Base-by-base conservation (phyloP, 2,888 invertebrate genomes). In the Oasisia sp. region DNA sequence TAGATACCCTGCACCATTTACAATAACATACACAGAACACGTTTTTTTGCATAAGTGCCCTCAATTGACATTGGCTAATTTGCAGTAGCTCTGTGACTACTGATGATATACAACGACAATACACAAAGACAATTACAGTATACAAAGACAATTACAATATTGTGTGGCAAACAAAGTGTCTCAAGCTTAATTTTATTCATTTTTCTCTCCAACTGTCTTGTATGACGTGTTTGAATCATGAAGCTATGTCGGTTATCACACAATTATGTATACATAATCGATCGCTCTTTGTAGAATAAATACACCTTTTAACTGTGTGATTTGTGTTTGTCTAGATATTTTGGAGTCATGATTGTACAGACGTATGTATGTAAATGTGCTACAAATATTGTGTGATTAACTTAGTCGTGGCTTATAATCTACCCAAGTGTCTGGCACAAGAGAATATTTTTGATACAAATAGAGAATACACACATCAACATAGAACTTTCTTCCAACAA, bases 231-330 rank as follows among this genome's bases (percentile, higher is more conserved):
- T 74, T 27, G 27, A 74, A 74, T 74, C 74, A 7, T 74, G 74
- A 74, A 74, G 27, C 74, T 27, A 74, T 74, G 74, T 74, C 4
- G 19, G 27, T 74, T 27, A 74, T 19, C 19, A 19, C 74, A 74
- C 74, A 19, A 19, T 74, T 74, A 27, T 74, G 74, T 27, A 74
- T 19, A 74, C 74, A 27, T 27, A 74, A 74, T 74, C 74, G 74
- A 74, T 74, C 19, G 74, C 74, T 74, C 74, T 74, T 74, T 74
- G 74, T 74, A 74, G 74, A 74, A 74, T 74, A 27, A 74, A 74
- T 74, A 27, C 74, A 27, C 27, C 19, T 74, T 74, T 74, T 74
- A 74, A 74, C 27, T 27, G 27, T 74, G 27, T 74, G 14, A 27
- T 38, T 74, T 74, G 58, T 58, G 74, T 74, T 19, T 2, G 74